Conservation (phyloP, 2,113 vertebrate genomes). For the Hydrochoerus hydrochaeris region DNA sequence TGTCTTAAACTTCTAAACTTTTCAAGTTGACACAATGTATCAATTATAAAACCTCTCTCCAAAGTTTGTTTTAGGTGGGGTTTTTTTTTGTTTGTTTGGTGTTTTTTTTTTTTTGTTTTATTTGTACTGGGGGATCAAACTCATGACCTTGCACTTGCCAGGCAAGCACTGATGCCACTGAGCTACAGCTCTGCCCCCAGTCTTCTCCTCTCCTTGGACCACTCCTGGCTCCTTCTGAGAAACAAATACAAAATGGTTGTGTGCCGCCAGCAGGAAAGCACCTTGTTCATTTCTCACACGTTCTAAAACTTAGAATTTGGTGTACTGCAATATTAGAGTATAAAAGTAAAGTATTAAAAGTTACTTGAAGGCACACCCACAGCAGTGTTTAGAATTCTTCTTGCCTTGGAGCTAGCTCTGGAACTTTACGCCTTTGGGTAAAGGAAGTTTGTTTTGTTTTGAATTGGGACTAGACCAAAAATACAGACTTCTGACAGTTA, state of each 20-base stretch:
- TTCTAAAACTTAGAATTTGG: neutral
- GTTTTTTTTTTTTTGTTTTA: too few relatives aligned
- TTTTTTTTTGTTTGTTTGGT: too few relatives aligned
- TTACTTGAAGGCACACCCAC: neutral
- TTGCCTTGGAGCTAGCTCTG: neutral
- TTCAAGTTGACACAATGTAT: too few relatives aligned
- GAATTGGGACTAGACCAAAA: neutral
- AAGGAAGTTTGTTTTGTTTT: neutral
- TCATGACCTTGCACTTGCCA: too few relatives aligned
- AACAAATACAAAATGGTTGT: neutral
- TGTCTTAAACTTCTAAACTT: too few relatives aligned
- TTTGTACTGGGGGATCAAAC: too few relatives aligned
- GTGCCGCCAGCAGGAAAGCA: neutral
- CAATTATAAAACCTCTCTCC: too few relatives aligned
- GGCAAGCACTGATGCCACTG: too few relatives aligned
- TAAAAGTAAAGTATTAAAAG: neutral
- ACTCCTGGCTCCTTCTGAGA: neutral
- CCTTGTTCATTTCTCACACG: neutral
- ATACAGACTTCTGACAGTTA: neutral
- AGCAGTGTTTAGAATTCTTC: neutral
- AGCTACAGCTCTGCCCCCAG: too few relatives aligned
- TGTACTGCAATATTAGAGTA: neutral
- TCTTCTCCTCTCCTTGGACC: neutral
- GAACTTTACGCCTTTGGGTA: neutral
- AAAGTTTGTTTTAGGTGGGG: too few relatives aligned